phyloP scores from a whole-genome alignment of 2,797 vertebrate species.

The Eulemur albifrons region DNA sequence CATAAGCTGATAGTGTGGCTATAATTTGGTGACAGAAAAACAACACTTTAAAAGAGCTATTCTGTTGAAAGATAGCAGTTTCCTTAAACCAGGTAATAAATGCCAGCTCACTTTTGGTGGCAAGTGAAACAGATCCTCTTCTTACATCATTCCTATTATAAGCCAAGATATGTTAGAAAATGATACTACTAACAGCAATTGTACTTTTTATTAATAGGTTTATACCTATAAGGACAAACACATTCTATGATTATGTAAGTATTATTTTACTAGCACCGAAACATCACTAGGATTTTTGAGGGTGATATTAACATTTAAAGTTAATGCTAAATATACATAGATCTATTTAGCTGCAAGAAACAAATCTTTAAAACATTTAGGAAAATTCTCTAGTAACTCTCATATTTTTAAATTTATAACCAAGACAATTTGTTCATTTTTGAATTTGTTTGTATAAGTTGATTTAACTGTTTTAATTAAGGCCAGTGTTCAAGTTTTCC shows the following conservation, averaged over 20 bases:
- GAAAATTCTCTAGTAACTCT: not conserved
- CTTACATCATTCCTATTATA: not conserved
- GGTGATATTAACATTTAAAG: not conserved
- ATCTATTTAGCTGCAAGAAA: not conserved
- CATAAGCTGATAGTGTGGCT: not conserved
- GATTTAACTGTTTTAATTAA: not conserved
- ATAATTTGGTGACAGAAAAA: conserved; percentile 2
- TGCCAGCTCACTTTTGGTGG: not conserved
- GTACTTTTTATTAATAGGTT: not conserved
- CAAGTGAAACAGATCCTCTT: not conserved
- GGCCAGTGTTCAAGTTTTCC: not conserved
- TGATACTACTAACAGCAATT: not conserved
- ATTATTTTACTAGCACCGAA: not conserved
- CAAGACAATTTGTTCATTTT: not conserved
- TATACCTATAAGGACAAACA: not conserved
- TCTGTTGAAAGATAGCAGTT: not conserved
- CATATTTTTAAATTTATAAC: not conserved
- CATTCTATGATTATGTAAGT: not conserved
- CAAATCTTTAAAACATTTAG: not conserved
- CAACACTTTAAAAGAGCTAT: not conserved
- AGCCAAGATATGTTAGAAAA: not conserved
- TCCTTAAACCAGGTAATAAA: conserved; percentile 20
- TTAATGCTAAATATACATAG: not conserved
- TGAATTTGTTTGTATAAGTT: not conserved
- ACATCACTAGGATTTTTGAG: not conserved